Conservation (phyloP, 1,140 invertebrate species). For the Polyergus mexicanus region DNA sequence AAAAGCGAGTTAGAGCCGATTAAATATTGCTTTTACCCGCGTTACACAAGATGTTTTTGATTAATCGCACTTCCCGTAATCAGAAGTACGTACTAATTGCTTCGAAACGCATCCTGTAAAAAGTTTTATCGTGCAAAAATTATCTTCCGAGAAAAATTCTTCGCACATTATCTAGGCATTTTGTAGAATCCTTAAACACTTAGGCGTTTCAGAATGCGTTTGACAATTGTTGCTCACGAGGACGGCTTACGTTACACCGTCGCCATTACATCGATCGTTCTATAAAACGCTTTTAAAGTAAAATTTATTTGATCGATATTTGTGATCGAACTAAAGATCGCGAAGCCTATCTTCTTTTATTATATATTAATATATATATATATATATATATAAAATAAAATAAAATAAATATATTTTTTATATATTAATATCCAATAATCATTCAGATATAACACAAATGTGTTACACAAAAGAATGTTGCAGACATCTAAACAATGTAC, state of each 20-base stretch:
- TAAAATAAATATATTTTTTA: too few relatives aligned
- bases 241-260: constrained; percentile 4
- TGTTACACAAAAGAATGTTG: too few relatives aligned
- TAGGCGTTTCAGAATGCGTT: constrained; percentile 26
- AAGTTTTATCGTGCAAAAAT: constrained; percentile 22
- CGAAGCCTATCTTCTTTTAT: not conserved
- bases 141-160: not conserved
- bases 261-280: not conserved
- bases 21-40: constrained; percentile 16
- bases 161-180: not conserved
- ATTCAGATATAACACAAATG: not conserved
- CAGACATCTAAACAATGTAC: not conserved
- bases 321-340: not conserved
- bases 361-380: not conserved
- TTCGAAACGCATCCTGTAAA: not conserved
- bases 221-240: constrained; percentile 49
- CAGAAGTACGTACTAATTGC: not conserved
- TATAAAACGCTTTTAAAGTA: constrained; percentile 9
- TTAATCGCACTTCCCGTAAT: constrained; percentile 24
- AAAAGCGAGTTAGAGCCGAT: constrained; percentile 45
- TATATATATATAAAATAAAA: not conserved
- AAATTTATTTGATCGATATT: constrained; percentile 7
- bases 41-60: constrained; percentile 20
- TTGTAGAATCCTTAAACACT: constrained; percentile 18
- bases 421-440: not conserved